These are phyloP conservation scores for Brevimyrus niger DNA, from an alignment of 2,113 vertebrate species.

Conservation along the genomic window DNA sequence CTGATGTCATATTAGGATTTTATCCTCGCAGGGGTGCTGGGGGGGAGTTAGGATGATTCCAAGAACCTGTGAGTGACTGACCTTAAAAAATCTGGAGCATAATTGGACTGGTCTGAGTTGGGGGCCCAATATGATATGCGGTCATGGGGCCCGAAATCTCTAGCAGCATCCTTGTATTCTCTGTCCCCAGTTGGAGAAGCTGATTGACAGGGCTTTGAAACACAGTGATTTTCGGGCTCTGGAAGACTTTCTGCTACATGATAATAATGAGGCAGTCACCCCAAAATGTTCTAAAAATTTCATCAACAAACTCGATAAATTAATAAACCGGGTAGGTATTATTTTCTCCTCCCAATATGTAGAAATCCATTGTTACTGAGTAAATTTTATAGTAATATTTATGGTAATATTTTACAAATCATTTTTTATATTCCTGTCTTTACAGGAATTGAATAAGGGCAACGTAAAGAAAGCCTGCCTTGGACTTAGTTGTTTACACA, in stretches of 20 bases:
- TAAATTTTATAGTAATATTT: neutral
- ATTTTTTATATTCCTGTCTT: neutral
- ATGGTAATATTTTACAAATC: neutral
- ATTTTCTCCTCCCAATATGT: neutral
- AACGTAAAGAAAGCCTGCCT: constrained; percentile 57
- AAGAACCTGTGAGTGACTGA: neutral
- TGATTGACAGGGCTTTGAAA: constrained; percentile 69
- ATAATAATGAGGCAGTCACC: constrained; percentile 43
- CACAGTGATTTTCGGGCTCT: constrained; percentile 61
- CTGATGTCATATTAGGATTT: neutral
- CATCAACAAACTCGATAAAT: constrained; percentile 74
- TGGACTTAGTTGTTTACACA: constrained; percentile 64
- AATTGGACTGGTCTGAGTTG: neutral
- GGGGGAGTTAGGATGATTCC: neutral
- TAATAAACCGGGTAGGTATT: constrained; percentile 70
- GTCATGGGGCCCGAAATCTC: neutral
- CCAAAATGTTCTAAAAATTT: constrained; percentile 78
- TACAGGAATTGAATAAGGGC: constrained; percentile 72
- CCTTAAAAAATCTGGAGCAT: neutral
- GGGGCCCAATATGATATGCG: neutral
- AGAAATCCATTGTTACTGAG: neutral
- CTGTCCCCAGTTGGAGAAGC: constrained; percentile 69
- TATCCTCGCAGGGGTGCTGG: neutral
- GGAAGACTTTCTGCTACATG: constrained; percentile 61
- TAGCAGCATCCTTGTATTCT: constrained; percentile 10